Evolutionary conservation across 2,888 invertebrate species (phyloP).

Genomic region (Rhimphoctona megacephalus): DNA sequence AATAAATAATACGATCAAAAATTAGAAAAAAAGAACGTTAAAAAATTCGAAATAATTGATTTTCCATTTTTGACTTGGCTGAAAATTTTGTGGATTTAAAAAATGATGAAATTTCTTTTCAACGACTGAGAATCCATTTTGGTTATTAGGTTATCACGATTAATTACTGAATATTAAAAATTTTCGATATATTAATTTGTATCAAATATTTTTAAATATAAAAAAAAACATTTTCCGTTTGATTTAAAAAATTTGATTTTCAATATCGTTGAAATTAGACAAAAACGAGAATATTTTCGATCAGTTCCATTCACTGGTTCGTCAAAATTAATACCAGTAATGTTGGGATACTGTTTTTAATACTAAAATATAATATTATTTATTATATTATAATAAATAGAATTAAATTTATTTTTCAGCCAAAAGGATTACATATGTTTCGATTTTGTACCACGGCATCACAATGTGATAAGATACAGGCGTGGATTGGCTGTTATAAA

Average conservation of each 20-base stretch:
- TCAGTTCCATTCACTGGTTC: background rate
- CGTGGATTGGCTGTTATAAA: slow-evolving; percentile 95
- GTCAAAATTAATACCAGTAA: background rate
- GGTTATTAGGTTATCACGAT: no score
- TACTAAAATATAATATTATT: no score
- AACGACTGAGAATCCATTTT: no score
- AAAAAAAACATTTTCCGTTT: no score
- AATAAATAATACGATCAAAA: background rate
- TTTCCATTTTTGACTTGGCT: no score
- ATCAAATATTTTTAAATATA: no score
- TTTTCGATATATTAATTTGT: no score
- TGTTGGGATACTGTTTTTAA: background rate
- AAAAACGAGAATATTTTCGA: background rate
- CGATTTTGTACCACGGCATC: slow-evolving; percentile 97
- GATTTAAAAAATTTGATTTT: background rate
- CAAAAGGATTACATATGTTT: slow-evolving; percentile 99
- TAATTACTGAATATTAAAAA: no score
- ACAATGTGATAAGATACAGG: slow-evolving; percentile 96
- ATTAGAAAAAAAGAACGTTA: background rate
- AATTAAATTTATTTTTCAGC: slow-evolving; percentile 85
- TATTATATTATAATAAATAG: no score
- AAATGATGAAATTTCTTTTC: no score
- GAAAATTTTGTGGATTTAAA: no score
- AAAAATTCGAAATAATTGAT: background rate
- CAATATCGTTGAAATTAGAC: background rate